Conservation (phyloP, 1,140 invertebrate genomes). For the Drosophila trapezifrons region DNA sequence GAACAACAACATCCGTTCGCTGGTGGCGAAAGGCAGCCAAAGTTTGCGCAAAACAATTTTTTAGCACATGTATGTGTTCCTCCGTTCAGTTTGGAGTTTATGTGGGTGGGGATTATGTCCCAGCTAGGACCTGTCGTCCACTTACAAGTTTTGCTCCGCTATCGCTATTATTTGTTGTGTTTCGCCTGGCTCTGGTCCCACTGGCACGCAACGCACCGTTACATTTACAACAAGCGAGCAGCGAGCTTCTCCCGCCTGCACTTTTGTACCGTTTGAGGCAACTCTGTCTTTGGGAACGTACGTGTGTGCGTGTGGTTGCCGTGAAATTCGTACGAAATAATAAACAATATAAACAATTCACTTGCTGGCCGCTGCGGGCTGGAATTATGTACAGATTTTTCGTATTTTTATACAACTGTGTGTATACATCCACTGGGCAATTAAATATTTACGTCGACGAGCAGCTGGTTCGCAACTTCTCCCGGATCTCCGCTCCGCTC, state of each 20-base stretch:
- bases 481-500: conserved; percentile 31
- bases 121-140: conserved; percentile 13
- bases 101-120: conserved; percentile 16
- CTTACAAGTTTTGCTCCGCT: conserved; percentile 4
- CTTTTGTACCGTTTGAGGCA: background rate
- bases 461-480: conserved; percentile 51
- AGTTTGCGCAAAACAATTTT: conserved; percentile 46
- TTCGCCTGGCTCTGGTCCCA: background rate
- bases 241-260: conserved; percentile 1
- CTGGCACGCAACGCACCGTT: conserved; percentile 7
- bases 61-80: conserved; percentile 15
- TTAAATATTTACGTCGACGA: conserved; percentile 45
- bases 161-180: conserved; percentile 11
- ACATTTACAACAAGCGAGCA: conserved; percentile 1
- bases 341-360: conserved; percentile 36
- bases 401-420: conserved; percentile 33
- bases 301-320: conserved; percentile 1
- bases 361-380: conserved; percentile 16
- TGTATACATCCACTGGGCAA: conserved; percentile 36
- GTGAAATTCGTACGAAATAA: conserved; percentile 28
- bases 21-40: conserved; percentile 10
- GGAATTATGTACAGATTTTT: conserved; percentile 30
- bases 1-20: conserved; percentile 9
- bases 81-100: conserved; percentile 4
- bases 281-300: too few relatives aligned